A percentile compares a stretch with the other conserved stretches of the same genome.
Conservation (phyloP, 1,140 invertebrate species). For the Drosophila arizonae region DNA sequence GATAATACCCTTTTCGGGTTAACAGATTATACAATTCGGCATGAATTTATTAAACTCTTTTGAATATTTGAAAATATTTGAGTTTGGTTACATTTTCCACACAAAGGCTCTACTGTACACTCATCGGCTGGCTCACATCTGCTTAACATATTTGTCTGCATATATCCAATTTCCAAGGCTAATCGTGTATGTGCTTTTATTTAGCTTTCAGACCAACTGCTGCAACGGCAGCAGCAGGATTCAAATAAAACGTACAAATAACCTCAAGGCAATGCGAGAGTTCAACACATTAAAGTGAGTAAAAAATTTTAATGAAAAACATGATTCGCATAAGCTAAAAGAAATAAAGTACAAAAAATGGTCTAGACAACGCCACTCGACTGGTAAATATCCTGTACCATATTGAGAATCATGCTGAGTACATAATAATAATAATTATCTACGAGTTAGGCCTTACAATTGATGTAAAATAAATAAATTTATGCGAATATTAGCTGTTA, state of each 20-base stretch:
- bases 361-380: not conserved
- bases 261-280: slow-evolving; percentile 39
- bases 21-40: too few relatives aligned
- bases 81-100: not conserved
- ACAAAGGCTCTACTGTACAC: not conserved
- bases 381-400: not conserved
- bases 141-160: not conserved
- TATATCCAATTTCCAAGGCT: slow-evolving; percentile 10
- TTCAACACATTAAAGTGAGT: slow-evolving; percentile 63
- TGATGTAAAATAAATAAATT: too few relatives aligned
- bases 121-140: slow-evolving; percentile 5
- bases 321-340: slow-evolving; percentile 29
- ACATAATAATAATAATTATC: too few relatives aligned
- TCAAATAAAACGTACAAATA: slow-evolving; percentile 54
- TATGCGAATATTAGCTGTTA: too few relatives aligned
- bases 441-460: too few relatives aligned
- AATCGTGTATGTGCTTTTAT: slow-evolving; percentile 22
- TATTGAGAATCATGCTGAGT: too few relatives aligned
- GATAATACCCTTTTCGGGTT: too few relatives aligned
- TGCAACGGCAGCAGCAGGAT: slow-evolving; percentile 16
- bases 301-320: slow-evolving; percentile 70
- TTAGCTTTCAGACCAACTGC: slow-evolving; percentile 22
- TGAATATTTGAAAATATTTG: too few relatives aligned
- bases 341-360: not conserved
- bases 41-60: too few relatives aligned